Conservation (phyloP, 2,113 vertebrate species). For the Corynorhinus townsendii region DNA sequence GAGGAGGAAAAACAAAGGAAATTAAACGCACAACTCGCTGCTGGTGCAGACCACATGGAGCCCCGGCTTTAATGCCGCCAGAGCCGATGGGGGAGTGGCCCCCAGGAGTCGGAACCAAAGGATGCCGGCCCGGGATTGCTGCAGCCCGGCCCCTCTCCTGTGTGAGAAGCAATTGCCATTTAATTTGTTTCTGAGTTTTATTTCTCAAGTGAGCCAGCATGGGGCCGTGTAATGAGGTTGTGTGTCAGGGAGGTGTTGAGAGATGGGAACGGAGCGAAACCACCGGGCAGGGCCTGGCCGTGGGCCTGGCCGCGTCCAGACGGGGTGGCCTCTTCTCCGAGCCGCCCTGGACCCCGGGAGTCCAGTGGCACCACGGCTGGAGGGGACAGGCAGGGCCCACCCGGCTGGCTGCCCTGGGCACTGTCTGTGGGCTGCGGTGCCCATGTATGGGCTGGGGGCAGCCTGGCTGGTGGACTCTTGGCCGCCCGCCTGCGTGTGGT, state of each 20-base stretch:
- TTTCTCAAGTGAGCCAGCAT: slow-evolving; percentile 69
- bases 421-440: rapidly evolving
- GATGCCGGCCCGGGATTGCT: slow-evolving; percentile 30
- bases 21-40: slow-evolving; percentile 53
- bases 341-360: background rate
- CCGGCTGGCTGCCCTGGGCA: rapidly evolving
- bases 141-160: slow-evolving; percentile 43
- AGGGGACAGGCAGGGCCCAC: background rate
- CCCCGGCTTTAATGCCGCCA: slow-evolving; percentile 35
- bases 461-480: too few species aligned
- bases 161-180: slow-evolving; percentile 64
- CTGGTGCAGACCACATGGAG: slow-evolving; percentile 42
- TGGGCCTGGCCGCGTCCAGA: background rate
- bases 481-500: background rate
- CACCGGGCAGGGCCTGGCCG: background rate
- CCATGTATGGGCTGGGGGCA: background rate
- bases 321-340: background rate
- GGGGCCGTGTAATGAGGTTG: slow-evolving; percentile 66
- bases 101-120: slow-evolving; percentile 54
- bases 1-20: slow-evolving; percentile 69
- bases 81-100: background rate
- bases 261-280: slow-evolving; percentile 37
- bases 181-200: slow-evolving; percentile 77
- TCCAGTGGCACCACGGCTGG: rapidly evolving
- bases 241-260: slow-evolving; percentile 73